Evolutionary conservation across 2,113 vertebrate genomes (phyloP).

Genomic region (Willisornis vidua): DNA sequence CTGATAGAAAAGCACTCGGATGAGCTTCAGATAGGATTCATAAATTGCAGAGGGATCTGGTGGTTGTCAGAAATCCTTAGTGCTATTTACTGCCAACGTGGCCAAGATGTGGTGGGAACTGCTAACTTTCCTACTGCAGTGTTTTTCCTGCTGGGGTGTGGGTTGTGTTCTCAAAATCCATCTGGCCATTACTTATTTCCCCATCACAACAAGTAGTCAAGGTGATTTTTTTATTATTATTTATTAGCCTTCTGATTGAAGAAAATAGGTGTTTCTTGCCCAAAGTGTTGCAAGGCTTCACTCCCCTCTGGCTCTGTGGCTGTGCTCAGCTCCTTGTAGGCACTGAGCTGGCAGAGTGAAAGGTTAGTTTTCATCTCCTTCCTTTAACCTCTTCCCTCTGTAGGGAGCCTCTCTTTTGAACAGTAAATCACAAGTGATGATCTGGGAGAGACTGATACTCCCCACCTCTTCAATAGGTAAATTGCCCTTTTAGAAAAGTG

Average conservation of each 20-base stretch:
- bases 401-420: background rate
- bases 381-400: constrained; percentile 1
- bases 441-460: constrained; percentile 36
- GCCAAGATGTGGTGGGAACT: background rate
- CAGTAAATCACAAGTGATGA: background rate
- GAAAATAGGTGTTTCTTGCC: background rate
- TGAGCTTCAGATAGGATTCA: background rate
- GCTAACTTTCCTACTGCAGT: background rate
- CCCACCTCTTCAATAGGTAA: constrained; percentile 42
- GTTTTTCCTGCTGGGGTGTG: background rate
- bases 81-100: background rate
- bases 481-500: constrained; percentile 26
- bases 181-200: background rate
- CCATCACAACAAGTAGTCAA: background rate
- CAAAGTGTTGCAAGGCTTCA: background rate
- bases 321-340: background rate
- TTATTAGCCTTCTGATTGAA: background rate
- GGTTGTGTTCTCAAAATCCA: background rate
- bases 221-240: background rate
- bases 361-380: background rate
- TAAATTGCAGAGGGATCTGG: background rate
- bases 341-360: background rate
- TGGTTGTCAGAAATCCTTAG: background rate
- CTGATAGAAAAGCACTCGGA: background rate
- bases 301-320: background rate